Evolutionary conservation across 2,888 invertebrate species (phyloP).

Genomic region (Myopa tessellatipennis): DNA sequence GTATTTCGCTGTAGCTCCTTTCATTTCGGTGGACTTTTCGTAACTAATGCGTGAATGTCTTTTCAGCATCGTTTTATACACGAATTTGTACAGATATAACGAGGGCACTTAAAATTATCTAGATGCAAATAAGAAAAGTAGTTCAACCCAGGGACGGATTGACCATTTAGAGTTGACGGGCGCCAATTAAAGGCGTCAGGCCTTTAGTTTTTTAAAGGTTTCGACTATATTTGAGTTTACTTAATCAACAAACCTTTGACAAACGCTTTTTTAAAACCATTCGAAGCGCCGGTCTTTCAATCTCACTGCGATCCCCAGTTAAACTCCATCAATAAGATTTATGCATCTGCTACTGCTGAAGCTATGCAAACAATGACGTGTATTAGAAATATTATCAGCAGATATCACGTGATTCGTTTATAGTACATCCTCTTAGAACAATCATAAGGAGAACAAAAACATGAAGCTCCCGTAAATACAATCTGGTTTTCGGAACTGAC

Average conservation of each 20-base stretch:
- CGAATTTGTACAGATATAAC: neutral
- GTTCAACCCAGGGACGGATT: conserved; percentile 13
- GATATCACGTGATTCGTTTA: conserved; percentile 8
- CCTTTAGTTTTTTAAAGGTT: neutral
- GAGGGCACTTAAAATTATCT: conserved; percentile 9
- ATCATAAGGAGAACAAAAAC: too few species aligned
- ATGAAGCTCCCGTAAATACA: too few species aligned
- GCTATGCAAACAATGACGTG: conserved; percentile 14
- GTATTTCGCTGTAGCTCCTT: conserved; percentile 7
- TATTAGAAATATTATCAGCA: neutral
- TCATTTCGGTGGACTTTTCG: conserved; percentile 37
- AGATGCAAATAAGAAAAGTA: conserved; percentile 31
- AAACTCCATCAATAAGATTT: neutral
- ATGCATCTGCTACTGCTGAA: neutral
- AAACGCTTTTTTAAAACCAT: too few species aligned
- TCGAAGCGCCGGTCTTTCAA: too few species aligned
- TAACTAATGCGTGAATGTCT: conserved; percentile 23
- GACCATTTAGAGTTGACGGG: neutral
- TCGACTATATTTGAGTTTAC: neutral
- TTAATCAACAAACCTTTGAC: too few species aligned
- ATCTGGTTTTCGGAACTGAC: too few species aligned
- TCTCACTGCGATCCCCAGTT: too few species aligned
- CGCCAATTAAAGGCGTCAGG: too few species aligned
- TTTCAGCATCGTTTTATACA: conserved; percentile 19
- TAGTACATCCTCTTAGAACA: neutral